Evolutionary conservation across 2,113 vertebrate species (phyloP).

Genomic region (Nanorana parkeri): DNA sequence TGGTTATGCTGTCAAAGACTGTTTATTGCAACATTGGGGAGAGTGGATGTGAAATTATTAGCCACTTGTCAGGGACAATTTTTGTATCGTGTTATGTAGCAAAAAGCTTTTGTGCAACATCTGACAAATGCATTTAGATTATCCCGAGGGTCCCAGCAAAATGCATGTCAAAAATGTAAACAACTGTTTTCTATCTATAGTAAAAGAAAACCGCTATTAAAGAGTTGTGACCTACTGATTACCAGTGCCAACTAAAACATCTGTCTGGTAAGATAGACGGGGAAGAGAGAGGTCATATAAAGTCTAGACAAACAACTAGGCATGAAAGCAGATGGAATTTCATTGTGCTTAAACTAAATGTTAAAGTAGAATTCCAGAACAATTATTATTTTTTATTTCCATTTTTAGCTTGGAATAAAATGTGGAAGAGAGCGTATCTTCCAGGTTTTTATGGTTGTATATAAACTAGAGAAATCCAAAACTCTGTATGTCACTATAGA

Average conservation of each 20-base stretch:
- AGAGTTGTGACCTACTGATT: neutral
- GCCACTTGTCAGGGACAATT: conserved; percentile 52
- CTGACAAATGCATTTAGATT: conserved; percentile 53
- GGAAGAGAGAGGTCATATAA: no score
- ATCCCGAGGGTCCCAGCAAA: conserved; percentile 38
- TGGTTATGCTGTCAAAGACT: conserved; percentile 53
- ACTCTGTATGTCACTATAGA: no score
- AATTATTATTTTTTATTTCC: no score
- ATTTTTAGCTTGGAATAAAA: no score
- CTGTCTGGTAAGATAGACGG: no score
- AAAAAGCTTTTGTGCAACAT: conserved; percentile 51
- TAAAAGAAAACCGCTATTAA: neutral
- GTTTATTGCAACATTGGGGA: conserved; percentile 41
- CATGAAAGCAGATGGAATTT: no score
- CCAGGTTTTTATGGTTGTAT: no score
- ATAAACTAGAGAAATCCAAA: no score
- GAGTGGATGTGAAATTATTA: conserved; percentile 56
- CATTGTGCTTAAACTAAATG: no score
- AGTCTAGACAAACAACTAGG: neutral
- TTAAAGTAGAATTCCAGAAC: no score
- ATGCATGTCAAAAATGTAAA: conserved; percentile 45
- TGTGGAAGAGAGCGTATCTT: no score
- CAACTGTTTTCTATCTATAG: conserved; percentile 29
- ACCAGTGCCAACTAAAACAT: neutral
- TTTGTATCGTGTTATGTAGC: conserved; percentile 43